Percentiles rank a stretch among this genome's conserved stretches.
Conservation (phyloP, 1,140 invertebrate species). For the Leptestheria dahalacensis region DNA sequence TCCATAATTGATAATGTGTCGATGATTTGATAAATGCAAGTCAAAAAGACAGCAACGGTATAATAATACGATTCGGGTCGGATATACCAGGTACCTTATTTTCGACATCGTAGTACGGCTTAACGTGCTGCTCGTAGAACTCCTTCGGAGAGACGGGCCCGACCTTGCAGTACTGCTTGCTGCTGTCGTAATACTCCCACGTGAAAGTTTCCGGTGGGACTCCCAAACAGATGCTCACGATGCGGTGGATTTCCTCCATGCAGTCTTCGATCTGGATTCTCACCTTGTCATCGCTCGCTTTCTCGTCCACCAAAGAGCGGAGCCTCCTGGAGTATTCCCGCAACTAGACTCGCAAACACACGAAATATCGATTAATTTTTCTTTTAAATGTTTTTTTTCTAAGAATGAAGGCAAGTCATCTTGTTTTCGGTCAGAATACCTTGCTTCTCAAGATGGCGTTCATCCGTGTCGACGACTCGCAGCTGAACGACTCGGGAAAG, state of each 20-base stretch:
- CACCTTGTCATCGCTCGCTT: conserved; percentile 39
- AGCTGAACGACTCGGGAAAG: conserved; percentile 66
- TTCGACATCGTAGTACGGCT: conserved; percentile 61
- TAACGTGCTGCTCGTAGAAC: conserved; percentile 66
- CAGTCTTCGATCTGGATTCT: conserved; percentile 43
- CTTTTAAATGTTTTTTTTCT: too few relatives aligned
- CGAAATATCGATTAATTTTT: too few relatives aligned
- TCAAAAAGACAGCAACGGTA: too few relatives aligned
- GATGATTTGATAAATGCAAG: too few relatives aligned
- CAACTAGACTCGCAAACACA: conserved; percentile 35
- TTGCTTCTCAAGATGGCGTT: conserved; percentile 65
- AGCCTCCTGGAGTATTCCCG: conserved; percentile 64
- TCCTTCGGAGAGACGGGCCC: conserved; percentile 60
- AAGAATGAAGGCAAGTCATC: conserved; percentile 1
- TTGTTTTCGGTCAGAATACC: conserved; percentile 30
- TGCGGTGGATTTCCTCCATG: conserved; percentile 56
- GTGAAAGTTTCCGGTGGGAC: conserved; percentile 63
- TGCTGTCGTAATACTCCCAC: conserved; percentile 79
- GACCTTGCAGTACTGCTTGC: conserved; percentile 54
- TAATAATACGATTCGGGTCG: too few relatives aligned
- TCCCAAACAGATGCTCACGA: conserved; percentile 67
- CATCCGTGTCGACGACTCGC: conserved; percentile 52
- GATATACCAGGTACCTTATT: conserved; percentile 46
- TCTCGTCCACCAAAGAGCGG: conserved; percentile 40
- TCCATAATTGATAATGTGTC: too few relatives aligned